Conservation (phyloP, 2,797 vertebrate species). For the Lacerta viridis region DNA sequence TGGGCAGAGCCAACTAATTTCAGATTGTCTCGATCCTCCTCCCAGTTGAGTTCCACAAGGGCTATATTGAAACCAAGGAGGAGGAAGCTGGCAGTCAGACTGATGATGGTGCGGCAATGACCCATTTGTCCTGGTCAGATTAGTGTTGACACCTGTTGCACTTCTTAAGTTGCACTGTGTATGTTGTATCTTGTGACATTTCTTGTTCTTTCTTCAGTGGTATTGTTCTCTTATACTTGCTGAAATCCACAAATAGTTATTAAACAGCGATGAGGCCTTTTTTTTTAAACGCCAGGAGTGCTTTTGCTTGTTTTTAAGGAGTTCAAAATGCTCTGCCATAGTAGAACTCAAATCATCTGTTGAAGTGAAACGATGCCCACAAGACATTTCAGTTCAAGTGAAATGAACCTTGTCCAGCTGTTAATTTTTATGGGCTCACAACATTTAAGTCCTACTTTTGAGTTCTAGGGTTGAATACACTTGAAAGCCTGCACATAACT, state of each 20-base stretch:
- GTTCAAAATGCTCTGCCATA: conserved; percentile 14
- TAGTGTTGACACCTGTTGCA: neutral
- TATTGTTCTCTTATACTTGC: neutral
- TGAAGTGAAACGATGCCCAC: conserved; percentile 7
- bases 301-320: neutral
- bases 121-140: too few species aligned
- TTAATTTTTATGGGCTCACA: conserved; percentile 18
- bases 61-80: too few species aligned
- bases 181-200: neutral
- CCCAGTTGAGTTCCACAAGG: too few species aligned
- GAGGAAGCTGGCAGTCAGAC: too few species aligned
- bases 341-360: conserved; percentile 23
- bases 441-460: conserved; percentile 4
- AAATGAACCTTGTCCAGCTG: neutral
- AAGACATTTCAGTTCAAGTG: neutral
- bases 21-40: too few species aligned
- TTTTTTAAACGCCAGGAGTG: neutral
- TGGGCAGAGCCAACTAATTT: too few species aligned
- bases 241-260: neutral
- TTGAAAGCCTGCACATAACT: neutral
- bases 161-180: neutral
- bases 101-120: too few species aligned
- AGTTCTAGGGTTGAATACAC: conserved; percentile 5
- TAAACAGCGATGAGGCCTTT: neutral
- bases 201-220: neutral